Percentiles rank a stretch among this genome's conserved stretches.
phyloP scores from a whole-genome alignment of 2,888 invertebrate species.

The Nephrotoma flavescens region DNA sequence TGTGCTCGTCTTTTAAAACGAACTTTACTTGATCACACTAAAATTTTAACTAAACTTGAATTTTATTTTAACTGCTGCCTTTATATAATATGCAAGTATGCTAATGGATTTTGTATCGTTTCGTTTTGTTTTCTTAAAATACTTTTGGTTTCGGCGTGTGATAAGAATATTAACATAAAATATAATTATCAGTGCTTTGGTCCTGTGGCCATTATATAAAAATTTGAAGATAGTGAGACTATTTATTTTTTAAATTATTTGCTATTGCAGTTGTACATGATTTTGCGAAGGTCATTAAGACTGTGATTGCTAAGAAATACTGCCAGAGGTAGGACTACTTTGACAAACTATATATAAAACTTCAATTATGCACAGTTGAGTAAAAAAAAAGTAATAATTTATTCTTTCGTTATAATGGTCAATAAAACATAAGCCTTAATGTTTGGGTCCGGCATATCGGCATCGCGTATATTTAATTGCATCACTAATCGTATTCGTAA shows the following conservation, averaged over 20 bases:
- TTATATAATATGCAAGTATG: neutral
- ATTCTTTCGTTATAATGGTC: neutral
- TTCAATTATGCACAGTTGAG: neutral
- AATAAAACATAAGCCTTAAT: neutral
- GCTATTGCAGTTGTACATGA: too few relatives aligned
- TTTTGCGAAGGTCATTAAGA: neutral
- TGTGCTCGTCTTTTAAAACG: neutral
- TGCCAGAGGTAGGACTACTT: neutral
- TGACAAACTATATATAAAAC: neutral
- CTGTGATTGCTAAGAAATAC: neutral
- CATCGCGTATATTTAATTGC: neutral
- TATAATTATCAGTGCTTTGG: neutral
- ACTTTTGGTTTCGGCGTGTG: neutral
- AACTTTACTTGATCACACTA: neutral
- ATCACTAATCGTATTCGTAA: neutral
- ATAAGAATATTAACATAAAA: neutral
- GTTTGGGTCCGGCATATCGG: neutral
- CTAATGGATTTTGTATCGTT: neutral
- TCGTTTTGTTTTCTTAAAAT: neutral
- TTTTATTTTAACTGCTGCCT: neutral
- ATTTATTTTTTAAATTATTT: too few relatives aligned
- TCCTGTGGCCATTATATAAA: too few relatives aligned
- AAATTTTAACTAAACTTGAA: neutral
- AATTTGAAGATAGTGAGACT: too few relatives aligned
- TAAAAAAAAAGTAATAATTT: neutral